Evolutionary conservation across 2,797 vertebrate species (phyloP), one percentile per base, ranked within the genome.

Genomic region (Falco rusticolus): DNA sequence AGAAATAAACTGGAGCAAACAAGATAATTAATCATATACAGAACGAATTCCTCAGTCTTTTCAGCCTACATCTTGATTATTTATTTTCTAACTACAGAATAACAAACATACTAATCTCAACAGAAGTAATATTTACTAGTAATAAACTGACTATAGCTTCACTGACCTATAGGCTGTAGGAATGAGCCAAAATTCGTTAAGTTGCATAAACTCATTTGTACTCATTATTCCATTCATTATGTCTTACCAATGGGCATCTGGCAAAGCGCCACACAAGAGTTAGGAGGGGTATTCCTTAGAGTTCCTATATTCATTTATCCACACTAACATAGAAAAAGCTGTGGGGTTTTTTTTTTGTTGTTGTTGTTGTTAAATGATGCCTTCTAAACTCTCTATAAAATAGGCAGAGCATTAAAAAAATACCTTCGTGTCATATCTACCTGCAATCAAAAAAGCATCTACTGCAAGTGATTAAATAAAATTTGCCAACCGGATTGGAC

Each of bases 71-170:
- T 95, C 93, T 97, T 96, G 95, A 96, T 97, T 94, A 95, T 95
- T 96, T 97, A 94, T 97, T 97, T 97, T 93, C 89, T 92, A 97
- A 94, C 87, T 95, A 95, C 70, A 91, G 80, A 94, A 84, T 57
- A 97, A 84, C 45, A 95, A 89, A 92, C 80, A 82, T 43, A 61
- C 1, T 26, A 72, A 82, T 92, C 66, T 81, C 76, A 95, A 87
- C 50, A 85, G 66, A 96, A 81, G 66, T 47, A 93, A 34, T 80
- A 87, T 88, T 94, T 95, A 82, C 89, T 78, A 96, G 87, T 92
- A 96, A 94, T 95, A 79, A 94, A 70, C 47, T 26, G 28, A 84
- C 92, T 89, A 93, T 69, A 92, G 25, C 50, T 82, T 80, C 71
- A 63, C 47, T 94, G 47, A 88, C 81, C 37, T 94, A 74, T 43